Percentiles rank a stretch among this genome's conserved stretches.
These are phyloP conservation scores for Drosophila neotestacea DNA, from an alignment of 2,888 invertebrate genomes.

Conservation along the genomic window DNA sequence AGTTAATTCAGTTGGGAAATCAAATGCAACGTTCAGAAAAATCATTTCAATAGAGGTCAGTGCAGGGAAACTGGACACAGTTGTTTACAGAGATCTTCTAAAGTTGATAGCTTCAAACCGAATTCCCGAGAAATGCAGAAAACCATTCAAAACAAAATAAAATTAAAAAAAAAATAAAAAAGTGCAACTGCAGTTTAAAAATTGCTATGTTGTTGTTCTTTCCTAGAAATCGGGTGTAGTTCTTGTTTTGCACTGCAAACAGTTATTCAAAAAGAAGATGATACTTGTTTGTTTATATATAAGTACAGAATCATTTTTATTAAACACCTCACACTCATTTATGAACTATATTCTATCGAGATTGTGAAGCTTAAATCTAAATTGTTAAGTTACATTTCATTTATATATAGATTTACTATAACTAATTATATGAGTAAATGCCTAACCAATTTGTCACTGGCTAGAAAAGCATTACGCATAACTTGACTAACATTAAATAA, in stretches of 20 bases:
- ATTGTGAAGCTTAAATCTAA: too few relatives aligned
- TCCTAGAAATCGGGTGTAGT: neutral
- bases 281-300: neutral
- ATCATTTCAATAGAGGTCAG: too few relatives aligned
- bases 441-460: too few relatives aligned
- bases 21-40: neutral
- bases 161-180: neutral
- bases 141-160: neutral
- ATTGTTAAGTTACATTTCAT: neutral
- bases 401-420: neutral
- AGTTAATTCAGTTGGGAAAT: neutral
- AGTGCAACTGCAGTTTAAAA: neutral
- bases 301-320: too few relatives aligned
- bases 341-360: too few relatives aligned
- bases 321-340: too few relatives aligned
- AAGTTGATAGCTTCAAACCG: neutral
- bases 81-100: neutral
- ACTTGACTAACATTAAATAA: too few relatives aligned
- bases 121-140: neutral
- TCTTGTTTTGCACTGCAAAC: too few relatives aligned
- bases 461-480: too few relatives aligned
- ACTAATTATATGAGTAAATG: too few relatives aligned
- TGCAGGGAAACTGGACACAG: neutral
- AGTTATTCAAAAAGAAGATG: neutral
- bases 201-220: neutral